phyloP scores from a whole-genome alignment of 2,888 invertebrate genomes.

The Parapristionchus giblindavisi region DNA sequence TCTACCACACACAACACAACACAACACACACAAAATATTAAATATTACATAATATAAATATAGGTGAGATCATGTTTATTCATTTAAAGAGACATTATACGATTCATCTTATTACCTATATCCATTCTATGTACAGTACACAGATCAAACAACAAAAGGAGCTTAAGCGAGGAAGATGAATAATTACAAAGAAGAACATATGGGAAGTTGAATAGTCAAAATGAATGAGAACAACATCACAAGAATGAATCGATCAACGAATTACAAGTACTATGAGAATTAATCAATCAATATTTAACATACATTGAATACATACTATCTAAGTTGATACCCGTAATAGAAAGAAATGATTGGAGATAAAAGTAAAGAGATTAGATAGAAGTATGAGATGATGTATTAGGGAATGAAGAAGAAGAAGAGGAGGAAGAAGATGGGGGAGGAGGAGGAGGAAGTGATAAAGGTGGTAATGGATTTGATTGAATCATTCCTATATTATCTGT shows the following conservation, averaged over 20 bases:
- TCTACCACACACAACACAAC: too few relatives aligned
- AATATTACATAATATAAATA: too few relatives aligned
- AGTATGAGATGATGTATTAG: conserved; percentile 6
- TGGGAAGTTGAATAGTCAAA: too few relatives aligned
- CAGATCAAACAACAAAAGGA: too few relatives aligned
- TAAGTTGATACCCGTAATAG: conserved; percentile 7
- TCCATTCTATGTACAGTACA: too few relatives aligned
- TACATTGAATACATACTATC: background rate
- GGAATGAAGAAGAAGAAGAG: conserved; percentile 13
- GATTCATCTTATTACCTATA: too few relatives aligned
- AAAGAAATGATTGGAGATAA: background rate
- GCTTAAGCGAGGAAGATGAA: too few relatives aligned
- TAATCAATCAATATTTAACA: background rate
- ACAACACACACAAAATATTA: too few relatives aligned
- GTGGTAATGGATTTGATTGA: background rate
- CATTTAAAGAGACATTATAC: too few relatives aligned
- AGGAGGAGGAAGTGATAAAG: conserved; percentile 11
- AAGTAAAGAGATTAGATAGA: background rate
- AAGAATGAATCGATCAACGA: background rate
- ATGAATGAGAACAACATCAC: too few relatives aligned
- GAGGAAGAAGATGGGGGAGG: background rate
- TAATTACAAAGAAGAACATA: too few relatives aligned
- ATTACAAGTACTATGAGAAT: background rate
- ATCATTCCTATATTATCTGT: background rate
- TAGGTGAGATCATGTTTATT: too few relatives aligned